Evolutionary conservation across 92 coral and sea anemone genomes (phyloP).

Genomic region (Muricea muricata): DNA sequence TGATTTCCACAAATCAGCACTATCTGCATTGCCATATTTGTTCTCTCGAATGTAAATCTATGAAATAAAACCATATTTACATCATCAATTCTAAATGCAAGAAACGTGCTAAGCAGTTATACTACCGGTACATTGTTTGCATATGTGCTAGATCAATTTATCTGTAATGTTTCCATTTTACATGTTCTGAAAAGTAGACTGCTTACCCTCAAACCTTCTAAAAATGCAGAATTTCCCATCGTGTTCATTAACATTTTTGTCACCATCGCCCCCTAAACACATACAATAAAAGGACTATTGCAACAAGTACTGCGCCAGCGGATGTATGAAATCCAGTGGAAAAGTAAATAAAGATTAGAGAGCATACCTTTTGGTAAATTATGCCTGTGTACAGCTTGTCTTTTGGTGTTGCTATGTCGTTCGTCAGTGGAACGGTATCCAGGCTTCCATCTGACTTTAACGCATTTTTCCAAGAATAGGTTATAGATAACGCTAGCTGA

Average conservation of each 20-base stretch:
- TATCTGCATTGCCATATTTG: conserved; percentile 64
- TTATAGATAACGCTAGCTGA: conserved; percentile 58
- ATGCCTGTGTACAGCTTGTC: conserved; percentile 50
- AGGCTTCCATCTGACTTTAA: conserved; percentile 60
- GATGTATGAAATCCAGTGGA: no score
- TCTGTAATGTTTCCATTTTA: no score
- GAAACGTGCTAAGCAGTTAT: no score
- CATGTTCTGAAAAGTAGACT: no score
- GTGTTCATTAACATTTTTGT: conserved; percentile 62
- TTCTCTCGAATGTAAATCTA: conserved; percentile 54
- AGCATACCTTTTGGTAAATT: conserved; percentile 80
- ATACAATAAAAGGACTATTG: no score
- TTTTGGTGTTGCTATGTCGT: conserved; percentile 56
- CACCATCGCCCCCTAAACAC: conserved; percentile 66
- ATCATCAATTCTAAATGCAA: no score
- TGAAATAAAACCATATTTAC: no score
- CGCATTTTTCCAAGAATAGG: conserved; percentile 61
- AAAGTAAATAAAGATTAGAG: no score
- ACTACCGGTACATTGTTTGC: no score
- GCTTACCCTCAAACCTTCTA: conserved; percentile 64
- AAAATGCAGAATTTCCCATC: conserved; percentile 55
- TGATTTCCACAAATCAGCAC: conserved; percentile 65
- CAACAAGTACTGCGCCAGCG: no score
- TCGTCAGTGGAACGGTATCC: conserved; percentile 66
- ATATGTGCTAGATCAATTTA: no score